Evolutionary conservation across 92 coral and sea anemone genomes (phyloP).

Genomic region (Epizoanthus ramosus): DNA sequence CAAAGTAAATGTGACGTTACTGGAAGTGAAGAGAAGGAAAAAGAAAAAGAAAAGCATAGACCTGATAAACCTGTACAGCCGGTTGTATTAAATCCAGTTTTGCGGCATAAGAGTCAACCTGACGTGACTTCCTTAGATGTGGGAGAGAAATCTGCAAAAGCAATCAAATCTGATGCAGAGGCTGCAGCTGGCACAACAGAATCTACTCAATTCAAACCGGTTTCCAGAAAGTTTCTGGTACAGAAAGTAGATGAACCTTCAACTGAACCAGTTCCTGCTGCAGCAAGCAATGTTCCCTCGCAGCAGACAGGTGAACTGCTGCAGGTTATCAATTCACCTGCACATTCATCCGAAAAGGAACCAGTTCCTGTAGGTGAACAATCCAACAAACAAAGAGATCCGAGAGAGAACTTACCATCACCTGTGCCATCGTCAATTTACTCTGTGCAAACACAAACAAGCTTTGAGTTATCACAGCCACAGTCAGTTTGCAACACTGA

Average conservation of each 20-base stretch:
- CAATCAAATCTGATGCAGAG: neutral
- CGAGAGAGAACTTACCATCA: neutral
- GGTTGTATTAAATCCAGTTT: constrained; percentile 36
- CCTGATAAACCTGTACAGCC: constrained; percentile 27
- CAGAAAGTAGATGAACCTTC: constrained; percentile 62
- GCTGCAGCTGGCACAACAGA: neutral
- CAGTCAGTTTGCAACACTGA: neutral
- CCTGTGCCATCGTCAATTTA: constrained; percentile 35
- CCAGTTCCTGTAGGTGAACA: constrained; percentile 27
- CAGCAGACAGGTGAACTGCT: neutral
- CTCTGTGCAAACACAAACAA: constrained; percentile 70
- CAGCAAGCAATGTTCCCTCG: neutral
- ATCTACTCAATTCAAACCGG: constrained; percentile 23
- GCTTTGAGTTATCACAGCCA: constrained; percentile 47
- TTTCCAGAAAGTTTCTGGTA: constrained; percentile 55
- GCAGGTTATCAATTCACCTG: constrained; percentile 12
- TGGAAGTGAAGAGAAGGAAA: constrained; percentile 36
- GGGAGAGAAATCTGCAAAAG: constrained; percentile 15
- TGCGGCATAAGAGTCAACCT: constrained; percentile 40
- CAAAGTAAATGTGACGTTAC: neutral
- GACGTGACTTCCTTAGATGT: constrained; percentile 3
- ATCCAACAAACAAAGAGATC: neutral
- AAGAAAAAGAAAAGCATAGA: constrained; percentile 25
- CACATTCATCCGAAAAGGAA: constrained; percentile 32
- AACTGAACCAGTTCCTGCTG: neutral